phyloP scores from a whole-genome alignment of 2,797 vertebrate genomes.

The Buphagus erythrorhynchus region DNA sequence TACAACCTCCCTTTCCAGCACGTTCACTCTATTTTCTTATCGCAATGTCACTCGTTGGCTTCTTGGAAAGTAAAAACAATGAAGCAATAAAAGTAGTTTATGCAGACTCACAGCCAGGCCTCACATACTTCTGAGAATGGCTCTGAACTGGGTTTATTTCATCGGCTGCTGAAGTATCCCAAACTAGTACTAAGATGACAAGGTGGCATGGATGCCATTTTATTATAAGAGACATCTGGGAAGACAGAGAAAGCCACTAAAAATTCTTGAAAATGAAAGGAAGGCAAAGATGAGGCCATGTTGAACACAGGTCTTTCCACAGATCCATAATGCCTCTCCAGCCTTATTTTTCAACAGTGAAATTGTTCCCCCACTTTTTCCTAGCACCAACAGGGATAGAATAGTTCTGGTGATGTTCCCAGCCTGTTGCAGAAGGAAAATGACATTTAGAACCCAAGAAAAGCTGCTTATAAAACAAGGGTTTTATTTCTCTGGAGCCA shows the following conservation, averaged over 20 bases:
- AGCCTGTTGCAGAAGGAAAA: neutral
- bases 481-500: neutral
- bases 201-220: slow-evolving; percentile 18
- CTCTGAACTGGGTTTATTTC: slow-evolving; percentile 68
- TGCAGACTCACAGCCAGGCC: slow-evolving; percentile 62
- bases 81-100: slow-evolving; percentile 75
- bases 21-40: slow-evolving; percentile 77
- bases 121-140: slow-evolving; percentile 38
- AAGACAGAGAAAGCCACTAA: neutral
- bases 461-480: neutral
- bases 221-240: neutral
- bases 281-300: neutral
- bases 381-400: neutral
- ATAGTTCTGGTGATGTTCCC: neutral
- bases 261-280: neutral
- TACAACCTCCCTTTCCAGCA: slow-evolving; percentile 68
- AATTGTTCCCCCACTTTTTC: neutral
- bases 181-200: slow-evolving; percentile 64
- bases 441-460: neutral
- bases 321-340: neutral
- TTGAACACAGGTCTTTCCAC: neutral
- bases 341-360: neutral
- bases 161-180: slow-evolving; percentile 74
- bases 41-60: slow-evolving; percentile 76
- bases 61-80: slow-evolving; percentile 76